A percentile compares a stretch with the other conserved stretches of the same genome.
Conservation (phyloP, 2,113 vertebrate genomes). For the Rhea pennata region DNA sequence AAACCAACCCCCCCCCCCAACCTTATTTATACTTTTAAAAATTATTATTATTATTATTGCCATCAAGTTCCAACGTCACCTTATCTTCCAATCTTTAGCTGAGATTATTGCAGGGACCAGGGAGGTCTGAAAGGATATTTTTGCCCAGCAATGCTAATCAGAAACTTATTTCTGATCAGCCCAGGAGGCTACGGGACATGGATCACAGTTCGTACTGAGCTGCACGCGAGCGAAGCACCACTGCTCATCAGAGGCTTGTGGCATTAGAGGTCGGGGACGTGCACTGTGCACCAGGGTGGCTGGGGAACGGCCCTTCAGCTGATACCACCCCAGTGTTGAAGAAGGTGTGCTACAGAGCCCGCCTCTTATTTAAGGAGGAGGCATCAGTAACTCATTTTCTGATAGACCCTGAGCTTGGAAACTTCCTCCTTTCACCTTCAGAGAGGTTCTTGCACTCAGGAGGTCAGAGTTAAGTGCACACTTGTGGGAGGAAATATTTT, state of each 20-base stretch:
- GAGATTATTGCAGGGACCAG: not conserved
- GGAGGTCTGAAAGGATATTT: not conserved
- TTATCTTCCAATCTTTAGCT: not conserved
- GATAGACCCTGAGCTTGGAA: not conserved
- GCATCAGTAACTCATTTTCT: not conserved
- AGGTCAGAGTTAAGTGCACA: not conserved
- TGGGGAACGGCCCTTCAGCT: not conserved
- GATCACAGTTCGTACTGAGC: not conserved
- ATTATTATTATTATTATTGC: not conserved
- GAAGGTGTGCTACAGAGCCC: accelerated
- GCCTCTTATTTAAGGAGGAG: not conserved
- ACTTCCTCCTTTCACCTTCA: not conserved
- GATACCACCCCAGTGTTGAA: not conserved
- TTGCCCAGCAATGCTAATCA: not conserved
- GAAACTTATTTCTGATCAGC: not conserved
- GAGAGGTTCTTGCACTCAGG: accelerated
- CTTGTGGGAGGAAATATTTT: not conserved
- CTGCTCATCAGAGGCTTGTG: not conserved
- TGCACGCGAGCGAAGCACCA: not conserved
- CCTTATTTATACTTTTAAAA: not conserved
- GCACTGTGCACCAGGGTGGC: not conserved
- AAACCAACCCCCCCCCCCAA: too few relatives aligned
- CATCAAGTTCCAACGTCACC: not conserved
- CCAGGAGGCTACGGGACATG: not conserved
- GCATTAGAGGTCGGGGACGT: not conserved